A percentile compares a stretch with the other conserved stretches of the same genome.
Conservation (phyloP, 2,113 vertebrate genomes). For the Hippocampus zosterae region DNA sequence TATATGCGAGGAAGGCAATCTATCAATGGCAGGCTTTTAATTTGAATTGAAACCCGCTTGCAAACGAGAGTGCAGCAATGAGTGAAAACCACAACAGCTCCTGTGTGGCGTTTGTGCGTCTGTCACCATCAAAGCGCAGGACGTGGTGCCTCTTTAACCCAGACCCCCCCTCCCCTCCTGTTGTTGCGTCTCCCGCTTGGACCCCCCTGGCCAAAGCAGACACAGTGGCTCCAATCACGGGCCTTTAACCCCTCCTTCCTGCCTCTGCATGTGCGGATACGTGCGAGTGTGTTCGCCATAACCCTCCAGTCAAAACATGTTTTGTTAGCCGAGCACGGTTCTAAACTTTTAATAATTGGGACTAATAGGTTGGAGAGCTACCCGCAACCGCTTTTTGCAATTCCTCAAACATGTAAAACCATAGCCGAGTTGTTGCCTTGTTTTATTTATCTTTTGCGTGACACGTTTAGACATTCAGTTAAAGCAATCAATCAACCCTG, state of each 20-base stretch:
- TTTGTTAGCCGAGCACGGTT: constrained; percentile 50
- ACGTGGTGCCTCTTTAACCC: constrained; percentile 24
- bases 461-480: not conserved
- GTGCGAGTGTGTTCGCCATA: constrained; percentile 23
- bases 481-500: no score
- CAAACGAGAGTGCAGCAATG: not conserved
- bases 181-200: constrained; percentile 64
- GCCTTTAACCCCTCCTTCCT: constrained; percentile 57
- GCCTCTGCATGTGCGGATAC: constrained; percentile 23
- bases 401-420: not conserved
- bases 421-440: not conserved
- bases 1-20: not conserved
- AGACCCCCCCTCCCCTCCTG: constrained; percentile 10
- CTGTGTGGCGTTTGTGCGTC: constrained; percentile 20
- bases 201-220: constrained; percentile 62
- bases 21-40: not conserved
- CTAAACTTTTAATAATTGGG: constrained; percentile 52
- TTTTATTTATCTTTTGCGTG: not conserved
- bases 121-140: constrained; percentile 56
- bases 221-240: constrained; percentile 65
- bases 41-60: not conserved
- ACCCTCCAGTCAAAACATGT: constrained; percentile 65
- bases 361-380: constrained; percentile 56
- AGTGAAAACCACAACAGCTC: constrained; percentile 45
- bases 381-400: not conserved